phyloP scores from a whole-genome alignment of 2,113 vertebrate genomes.

The Zosterops hypoxanthus region DNA sequence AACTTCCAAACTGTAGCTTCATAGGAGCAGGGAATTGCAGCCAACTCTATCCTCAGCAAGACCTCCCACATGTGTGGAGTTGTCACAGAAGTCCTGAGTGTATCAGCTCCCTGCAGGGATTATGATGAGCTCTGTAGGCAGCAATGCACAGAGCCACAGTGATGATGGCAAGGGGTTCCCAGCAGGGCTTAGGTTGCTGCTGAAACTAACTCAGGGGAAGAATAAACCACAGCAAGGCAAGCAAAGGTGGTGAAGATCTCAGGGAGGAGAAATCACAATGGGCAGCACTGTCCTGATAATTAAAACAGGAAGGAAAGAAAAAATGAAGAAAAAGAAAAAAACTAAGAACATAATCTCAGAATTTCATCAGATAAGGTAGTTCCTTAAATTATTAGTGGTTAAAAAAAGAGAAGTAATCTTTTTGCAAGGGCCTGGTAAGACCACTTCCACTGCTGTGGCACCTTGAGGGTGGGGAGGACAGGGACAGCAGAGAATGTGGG shows the following conservation, averaged over 20 bases:
- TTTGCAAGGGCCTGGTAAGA: not conserved
- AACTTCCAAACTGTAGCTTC: not conserved
- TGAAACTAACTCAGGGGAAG: not conserved
- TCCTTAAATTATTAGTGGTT: not conserved
- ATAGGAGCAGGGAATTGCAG: not conserved
- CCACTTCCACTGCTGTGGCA: not conserved
- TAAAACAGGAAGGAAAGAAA: not conserved
- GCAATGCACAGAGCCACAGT: accelerated
- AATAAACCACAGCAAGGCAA: not conserved
- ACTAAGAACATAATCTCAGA: not conserved
- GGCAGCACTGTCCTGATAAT: not conserved
- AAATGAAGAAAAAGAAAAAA: accelerated
- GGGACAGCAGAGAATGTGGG: accelerated
- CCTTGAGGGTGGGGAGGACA: too few species aligned
- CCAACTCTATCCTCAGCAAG: not conserved
- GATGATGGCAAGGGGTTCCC: accelerated
- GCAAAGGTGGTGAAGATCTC: not conserved
- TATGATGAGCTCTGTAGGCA: not conserved
- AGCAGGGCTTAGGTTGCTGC: not conserved
- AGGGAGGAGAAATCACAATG: not conserved
- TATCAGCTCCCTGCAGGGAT: not conserved
- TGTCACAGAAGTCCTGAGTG: not conserved
- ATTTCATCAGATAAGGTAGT: not conserved
- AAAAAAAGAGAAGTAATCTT: not conserved
- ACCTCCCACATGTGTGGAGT: not conserved